Base-by-base conservation (phyloP, 2,888 invertebrate species). In the Acrobasis repandana region DNA sequence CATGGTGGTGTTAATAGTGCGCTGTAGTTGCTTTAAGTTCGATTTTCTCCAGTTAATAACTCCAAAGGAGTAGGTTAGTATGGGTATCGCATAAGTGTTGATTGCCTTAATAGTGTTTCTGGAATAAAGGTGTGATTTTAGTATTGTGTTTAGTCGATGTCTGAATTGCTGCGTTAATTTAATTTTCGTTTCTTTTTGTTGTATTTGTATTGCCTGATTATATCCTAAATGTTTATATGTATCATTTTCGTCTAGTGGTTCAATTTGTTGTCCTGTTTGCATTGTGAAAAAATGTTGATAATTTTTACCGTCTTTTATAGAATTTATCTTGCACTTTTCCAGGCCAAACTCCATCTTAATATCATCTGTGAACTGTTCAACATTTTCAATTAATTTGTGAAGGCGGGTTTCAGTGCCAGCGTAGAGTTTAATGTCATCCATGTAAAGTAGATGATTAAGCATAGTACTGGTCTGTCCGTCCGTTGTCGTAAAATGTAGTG, bases 21-120 rank as follows among this genome's bases (percentile, higher is more conserved):
- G 63, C 16, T 67, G 65, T 15, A 65, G 15, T 1, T 16, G 46
- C 43, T 63, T 57, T 1, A 65, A 49, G 11, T 67, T 64, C 6
- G 67, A 33, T 59, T 68, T 61, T 15, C 57, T 43, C 68, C 68
- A 68, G 8, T 60, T 63, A 34, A 68, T 66, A 2, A 70, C 61
- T 0, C 65, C 65, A 49, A 70, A 67, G 5, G 65, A 68, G 33
- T 67, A 67, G 2, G 66, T 67, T 0, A 67, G 61, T 9, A 70
- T 33, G 67, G 16, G 56, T 52, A 52, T 52, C 16, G 48, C 48
- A 11, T 49, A 51, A 3, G 51, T 51, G n/a, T 51, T 51, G 14
- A 51, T 51, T 14, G 51, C 51, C n/a, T 51, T 51, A n/a, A 34
- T 33, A 9, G 51, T 51, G 28, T 51, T 51, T 11, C n/a, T 51